Evolutionary conservation across 1,140 invertebrate species (phyloP), one percentile per base, ranked within the genome.

Genomic region (Goniozus legneri): DNA sequence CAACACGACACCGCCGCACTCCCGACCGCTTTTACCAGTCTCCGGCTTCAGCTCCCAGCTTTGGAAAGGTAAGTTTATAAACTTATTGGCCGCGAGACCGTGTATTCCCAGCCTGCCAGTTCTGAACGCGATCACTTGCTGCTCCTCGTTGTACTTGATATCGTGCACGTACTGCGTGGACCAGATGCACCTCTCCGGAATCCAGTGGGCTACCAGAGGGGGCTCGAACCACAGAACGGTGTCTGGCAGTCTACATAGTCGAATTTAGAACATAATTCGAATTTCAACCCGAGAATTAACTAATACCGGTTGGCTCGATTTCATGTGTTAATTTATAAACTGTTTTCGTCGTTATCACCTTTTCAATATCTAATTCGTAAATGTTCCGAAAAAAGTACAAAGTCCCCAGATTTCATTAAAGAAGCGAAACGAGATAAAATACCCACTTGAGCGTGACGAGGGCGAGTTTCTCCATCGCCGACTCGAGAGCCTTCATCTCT

Each of bases 151-250:
- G 58, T 86, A 91, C 61, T 89, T 89, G 33, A 86, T 79, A 52
- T 92, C 89, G 49, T 90, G 85, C 1, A 92, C 79, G 58, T 87
- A 83, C 42, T 85, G 79, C 1, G 81, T 88, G 0, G 84, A 85
- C 91, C 90, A 93, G 7, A 68, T 63, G 32, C 75, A 65, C 38
- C 61, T 62, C 1, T 79, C 62, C 8, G 62, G 39, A 18, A 89
- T 80, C 89, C 89, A 92, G 45, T 87, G 82, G 12, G 86, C 88
- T 3, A 89, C 82, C 8, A 86, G 77, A 0, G 90, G 90, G 1
- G 88, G 84, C 58, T 93, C 90, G 24, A 90, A 84, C 87, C 89
- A 92, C 44, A 91, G 79, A 6, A 91, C 83, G 3, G 82, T 82
- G 12, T 84, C 81, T 0, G 89, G 86, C 14, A 91, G 71, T 18